phyloP scores from a whole-genome alignment of 1,140 invertebrate genomes.

The Cotesia typhae region DNA sequence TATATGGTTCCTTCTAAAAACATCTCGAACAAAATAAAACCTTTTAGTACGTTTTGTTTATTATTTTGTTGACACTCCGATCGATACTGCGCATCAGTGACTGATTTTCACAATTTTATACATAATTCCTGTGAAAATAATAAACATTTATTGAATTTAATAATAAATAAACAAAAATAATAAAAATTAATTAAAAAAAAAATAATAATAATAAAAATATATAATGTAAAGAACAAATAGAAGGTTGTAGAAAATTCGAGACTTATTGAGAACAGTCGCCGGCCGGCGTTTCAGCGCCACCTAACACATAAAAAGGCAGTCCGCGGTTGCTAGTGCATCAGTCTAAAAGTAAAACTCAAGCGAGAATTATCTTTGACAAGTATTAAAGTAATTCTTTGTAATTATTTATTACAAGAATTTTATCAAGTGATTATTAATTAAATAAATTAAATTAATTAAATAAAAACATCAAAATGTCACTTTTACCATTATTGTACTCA shows the following conservation, averaged over 20 bases:
- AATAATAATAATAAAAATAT: no score
- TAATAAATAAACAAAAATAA: no score
- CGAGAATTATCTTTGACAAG: neutral
- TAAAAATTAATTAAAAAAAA: no score
- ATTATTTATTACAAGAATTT: neutral
- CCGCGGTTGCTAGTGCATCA: constrained; percentile 28
- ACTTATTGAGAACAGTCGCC: constrained; percentile 23
- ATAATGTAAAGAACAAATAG: neutral
- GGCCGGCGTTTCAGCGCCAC: constrained; percentile 33
- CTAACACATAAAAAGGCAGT: constrained; percentile 18
- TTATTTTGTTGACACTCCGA: no score
- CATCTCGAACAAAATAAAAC: no score
- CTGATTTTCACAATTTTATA: no score
- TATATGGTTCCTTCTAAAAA: no score
- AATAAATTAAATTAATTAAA: neutral
- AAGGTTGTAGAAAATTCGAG: constrained; percentile 25
- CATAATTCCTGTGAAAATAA: no score
- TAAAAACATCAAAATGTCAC: constrained; percentile 40
- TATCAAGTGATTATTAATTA: neutral
- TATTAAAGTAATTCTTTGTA: neutral
- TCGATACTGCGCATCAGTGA: no score
- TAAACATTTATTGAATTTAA: no score
- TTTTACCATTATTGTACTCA: constrained; percentile 52
- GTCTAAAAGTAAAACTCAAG: constrained; percentile 1
- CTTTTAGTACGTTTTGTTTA: no score